Evolutionary conservation across 2,797 vertebrate species (phyloP).

Genomic region (Chloroceryle amazona): DNA sequence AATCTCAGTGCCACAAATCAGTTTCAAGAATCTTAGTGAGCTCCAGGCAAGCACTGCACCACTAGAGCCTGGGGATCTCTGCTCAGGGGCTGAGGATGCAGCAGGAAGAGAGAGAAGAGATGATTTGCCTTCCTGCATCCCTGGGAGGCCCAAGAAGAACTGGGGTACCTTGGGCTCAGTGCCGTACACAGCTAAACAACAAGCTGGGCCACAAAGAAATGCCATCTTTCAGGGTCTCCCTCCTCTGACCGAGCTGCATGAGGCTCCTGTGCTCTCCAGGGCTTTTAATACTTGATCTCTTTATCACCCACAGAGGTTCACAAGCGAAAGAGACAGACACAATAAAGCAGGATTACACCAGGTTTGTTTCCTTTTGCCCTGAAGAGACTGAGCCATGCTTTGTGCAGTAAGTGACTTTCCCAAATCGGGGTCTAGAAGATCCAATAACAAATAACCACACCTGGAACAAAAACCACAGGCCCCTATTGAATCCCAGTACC

Average conservation of each 20-base stretch:
- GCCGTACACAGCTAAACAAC: neutral
- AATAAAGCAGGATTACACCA: neutral
- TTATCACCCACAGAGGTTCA: accelerated
- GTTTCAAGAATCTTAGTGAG: accelerated
- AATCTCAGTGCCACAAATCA: neutral
- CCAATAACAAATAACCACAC: neutral
- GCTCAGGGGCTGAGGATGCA: neutral
- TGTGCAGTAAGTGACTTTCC: neutral
- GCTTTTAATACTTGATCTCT: neutral
- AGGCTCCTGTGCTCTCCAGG: neutral
- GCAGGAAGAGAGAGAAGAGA: neutral
- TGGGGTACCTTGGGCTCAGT: accelerated
- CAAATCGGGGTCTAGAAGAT: neutral
- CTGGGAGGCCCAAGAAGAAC: neutral
- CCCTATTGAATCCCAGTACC: neutral
- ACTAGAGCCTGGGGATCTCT: neutral
- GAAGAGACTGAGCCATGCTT: neutral
- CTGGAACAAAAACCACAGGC: neutral
- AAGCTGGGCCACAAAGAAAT: neutral
- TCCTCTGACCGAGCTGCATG: neutral
- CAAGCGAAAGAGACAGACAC: accelerated
- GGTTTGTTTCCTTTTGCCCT: neutral
- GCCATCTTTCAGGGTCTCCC: neutral
- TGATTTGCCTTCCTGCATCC: neutral
- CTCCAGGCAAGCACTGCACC: neutral